Evolutionary conservation across 53 echinoderm and acorn worm species (phyloP).

Genomic region (Luidia sarsii): DNA sequence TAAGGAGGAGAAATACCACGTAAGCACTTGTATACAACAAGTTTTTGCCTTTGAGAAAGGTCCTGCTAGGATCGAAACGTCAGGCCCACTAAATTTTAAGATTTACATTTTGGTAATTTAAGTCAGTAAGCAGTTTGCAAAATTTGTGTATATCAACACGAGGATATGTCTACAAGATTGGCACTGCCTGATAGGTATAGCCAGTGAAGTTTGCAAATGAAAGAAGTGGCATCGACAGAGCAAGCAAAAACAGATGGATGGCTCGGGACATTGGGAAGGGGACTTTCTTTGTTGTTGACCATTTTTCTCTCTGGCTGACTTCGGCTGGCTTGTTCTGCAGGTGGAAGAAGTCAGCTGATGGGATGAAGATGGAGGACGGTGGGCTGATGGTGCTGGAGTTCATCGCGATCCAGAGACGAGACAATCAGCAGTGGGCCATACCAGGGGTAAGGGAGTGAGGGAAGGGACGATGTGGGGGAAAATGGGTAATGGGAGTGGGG

Average conservation of each 20-base stretch:
- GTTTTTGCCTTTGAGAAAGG: too few relatives aligned
- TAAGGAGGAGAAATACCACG: not conserved
- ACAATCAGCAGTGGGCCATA: slow-evolving; percentile 98
- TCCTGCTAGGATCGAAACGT: too few relatives aligned
- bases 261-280: not conserved
- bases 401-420: slow-evolving; percentile 85
- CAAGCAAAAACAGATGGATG: not conserved
- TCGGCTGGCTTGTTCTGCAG: slow-evolving; percentile 38
- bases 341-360: slow-evolving; percentile 74
- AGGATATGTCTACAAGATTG: too few relatives aligned
- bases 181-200: too few relatives aligned
- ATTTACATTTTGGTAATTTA: too few relatives aligned
- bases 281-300: not conserved
- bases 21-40: not conserved
- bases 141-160: too few relatives aligned
- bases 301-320: not conserved
- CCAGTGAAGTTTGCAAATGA: too few relatives aligned
- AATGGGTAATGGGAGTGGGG: too few relatives aligned
- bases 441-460: slow-evolving; percentile 80
- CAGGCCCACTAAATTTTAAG: too few relatives aligned
- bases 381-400: slow-evolving; percentile 85
- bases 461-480: not conserved
- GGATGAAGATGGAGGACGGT: slow-evolving; percentile 58
- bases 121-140: too few relatives aligned
- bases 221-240: too few relatives aligned